Evolutionary conservation across 2,888 invertebrate species (phyloP).

Genomic region (Eupeodes latifasciatus): DNA sequence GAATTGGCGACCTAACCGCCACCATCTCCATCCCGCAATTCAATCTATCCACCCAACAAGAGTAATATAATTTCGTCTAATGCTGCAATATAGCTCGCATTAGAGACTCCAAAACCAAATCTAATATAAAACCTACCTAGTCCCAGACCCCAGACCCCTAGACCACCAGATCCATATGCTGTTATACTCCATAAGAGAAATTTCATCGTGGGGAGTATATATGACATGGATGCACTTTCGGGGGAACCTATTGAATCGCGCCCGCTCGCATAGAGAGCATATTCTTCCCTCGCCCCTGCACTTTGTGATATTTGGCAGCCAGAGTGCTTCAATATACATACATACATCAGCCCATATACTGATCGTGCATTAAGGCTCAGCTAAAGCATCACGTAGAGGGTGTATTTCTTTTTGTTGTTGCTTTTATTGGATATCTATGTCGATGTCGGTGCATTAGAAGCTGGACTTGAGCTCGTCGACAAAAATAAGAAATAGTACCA

Average conservation of each 20-base stretch:
- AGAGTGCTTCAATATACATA: conserved; percentile 21
- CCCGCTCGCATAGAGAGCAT: neutral
- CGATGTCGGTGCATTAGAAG: conserved; percentile 43
- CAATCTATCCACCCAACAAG: conserved; percentile 6
- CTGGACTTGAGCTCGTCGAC: conserved; percentile 33
- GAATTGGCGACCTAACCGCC: neutral
- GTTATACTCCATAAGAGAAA: conserved; percentile 51
- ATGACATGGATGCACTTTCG: conserved; percentile 55
- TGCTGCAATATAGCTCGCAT: conserved; percentile 51
- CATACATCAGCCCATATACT: conserved; percentile 42
- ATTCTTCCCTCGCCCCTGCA: conserved; percentile 7
- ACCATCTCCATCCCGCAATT: neutral
- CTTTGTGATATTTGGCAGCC: conserved; percentile 70
- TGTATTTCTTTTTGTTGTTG: conserved; percentile 44
- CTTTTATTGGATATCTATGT: conserved; percentile 62
- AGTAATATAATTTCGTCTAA: conserved; percentile 67
- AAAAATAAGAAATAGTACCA: conserved; percentile 3
- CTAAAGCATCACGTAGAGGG: conserved; percentile 54
- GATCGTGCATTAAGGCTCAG: conserved; percentile 68
- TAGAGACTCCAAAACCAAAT: conserved; percentile 46
- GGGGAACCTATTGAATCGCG: conserved; percentile 42
- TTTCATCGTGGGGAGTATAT: conserved; percentile 72
- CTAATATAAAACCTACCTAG: conserved; percentile 32
- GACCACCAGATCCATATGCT: neutral
- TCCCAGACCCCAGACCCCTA: too few relatives aligned